Conservation (phyloP, 2,113 vertebrate species). For the Rhynchomys soricoides region DNA sequence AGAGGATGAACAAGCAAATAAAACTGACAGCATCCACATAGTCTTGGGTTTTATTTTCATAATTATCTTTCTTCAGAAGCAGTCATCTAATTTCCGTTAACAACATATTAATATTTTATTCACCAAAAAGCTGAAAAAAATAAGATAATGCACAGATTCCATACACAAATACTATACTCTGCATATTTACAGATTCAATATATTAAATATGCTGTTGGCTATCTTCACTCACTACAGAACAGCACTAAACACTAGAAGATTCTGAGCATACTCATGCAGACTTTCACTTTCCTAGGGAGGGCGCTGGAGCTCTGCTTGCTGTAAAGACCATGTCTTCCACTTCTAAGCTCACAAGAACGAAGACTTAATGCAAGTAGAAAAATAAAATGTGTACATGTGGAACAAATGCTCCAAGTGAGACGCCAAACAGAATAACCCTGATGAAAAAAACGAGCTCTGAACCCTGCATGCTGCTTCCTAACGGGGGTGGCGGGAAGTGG, state of each 20-base stretch:
- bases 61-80: constrained; percentile 71
- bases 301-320: constrained; percentile 49
- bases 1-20: constrained; percentile 21
- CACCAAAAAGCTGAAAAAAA: constrained; percentile 74
- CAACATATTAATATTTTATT: constrained; percentile 79
- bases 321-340: constrained; percentile 66
- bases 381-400: constrained; percentile 56
- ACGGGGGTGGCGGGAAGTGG: background rate
- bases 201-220: constrained; percentile 72
- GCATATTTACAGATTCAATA: constrained; percentile 76
- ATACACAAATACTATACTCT: constrained; percentile 75
- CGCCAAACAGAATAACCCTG: background rate
- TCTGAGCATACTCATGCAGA: constrained; percentile 79
- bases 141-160: constrained; percentile 82
- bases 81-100: constrained; percentile 76
- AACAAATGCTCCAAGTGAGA: background rate
- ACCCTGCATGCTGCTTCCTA: rapidly evolving
- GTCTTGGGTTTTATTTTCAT: constrained; percentile 84
- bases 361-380: constrained; percentile 68
- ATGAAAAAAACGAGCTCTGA: background rate
- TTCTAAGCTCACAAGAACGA: constrained; percentile 52
- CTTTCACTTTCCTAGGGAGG: constrained; percentile 33
- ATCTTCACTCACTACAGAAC: constrained; percentile 67
- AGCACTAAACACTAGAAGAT: background rate
- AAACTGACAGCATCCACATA: background rate